Conservation (phyloP, 2,888 invertebrate species). For the Elegia similella region DNA sequence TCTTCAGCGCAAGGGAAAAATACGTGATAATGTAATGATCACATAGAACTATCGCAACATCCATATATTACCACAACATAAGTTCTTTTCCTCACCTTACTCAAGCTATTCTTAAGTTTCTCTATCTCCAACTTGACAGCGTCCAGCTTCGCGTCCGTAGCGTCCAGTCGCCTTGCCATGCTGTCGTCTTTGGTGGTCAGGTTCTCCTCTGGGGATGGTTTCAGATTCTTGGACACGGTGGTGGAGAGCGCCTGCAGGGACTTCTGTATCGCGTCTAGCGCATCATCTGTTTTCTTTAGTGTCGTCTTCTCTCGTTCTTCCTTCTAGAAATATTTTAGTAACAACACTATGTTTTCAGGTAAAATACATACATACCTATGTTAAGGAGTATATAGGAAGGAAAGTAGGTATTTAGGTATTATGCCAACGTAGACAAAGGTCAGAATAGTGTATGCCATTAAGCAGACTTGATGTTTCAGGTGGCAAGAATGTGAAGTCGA, state of each 20-base stretch:
- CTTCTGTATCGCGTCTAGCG: slow-evolving; percentile 69
- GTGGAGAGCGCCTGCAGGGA: slow-evolving; percentile 50
- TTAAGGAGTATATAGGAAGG: too few species aligned
- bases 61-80: background rate
- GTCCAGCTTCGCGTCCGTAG: slow-evolving; percentile 64
- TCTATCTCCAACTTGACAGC: slow-evolving; percentile 59
- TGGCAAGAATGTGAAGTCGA: too few species aligned
- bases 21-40: too few species aligned
- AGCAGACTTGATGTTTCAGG: too few species aligned
- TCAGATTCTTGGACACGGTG: slow-evolving; percentile 37
- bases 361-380: too few species aligned
- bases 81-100: slow-evolving; percentile 45
- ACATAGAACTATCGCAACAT: too few species aligned
- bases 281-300: slow-evolving; percentile 83
- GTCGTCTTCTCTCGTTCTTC: slow-evolving; percentile 85
- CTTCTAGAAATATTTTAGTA: slow-evolving; percentile 65
- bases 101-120: slow-evolving; percentile 54
- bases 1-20: too few species aligned
- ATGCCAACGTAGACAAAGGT: too few species aligned
- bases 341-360: background rate
- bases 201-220: slow-evolving; percentile 45
- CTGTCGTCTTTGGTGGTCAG: slow-evolving; percentile 49
- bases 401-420: too few species aligned
- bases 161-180: slow-evolving; percentile 52
- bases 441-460: too few species aligned